Evolutionary conservation across 1,140 invertebrate genomes (phyloP).

Genomic region (Drosophila repleta): DNA sequence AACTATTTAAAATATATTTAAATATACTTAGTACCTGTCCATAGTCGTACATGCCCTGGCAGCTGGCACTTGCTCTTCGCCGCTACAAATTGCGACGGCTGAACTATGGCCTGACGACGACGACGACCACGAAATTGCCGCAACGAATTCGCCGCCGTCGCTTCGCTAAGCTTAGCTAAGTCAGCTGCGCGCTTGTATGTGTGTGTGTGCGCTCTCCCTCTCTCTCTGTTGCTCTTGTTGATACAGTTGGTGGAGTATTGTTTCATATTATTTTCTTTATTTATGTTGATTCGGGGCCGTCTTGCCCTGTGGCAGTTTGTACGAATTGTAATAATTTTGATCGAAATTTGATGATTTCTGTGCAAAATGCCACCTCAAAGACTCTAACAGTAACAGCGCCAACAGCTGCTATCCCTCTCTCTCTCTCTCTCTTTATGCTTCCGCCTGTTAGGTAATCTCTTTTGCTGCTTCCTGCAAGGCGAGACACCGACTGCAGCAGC

Average conservation of each 20-base stretch:
- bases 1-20: background rate
- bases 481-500: background rate
- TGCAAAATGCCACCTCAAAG: slow-evolving; percentile 38
- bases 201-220: slow-evolving; percentile 9
- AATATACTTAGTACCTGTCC: background rate
- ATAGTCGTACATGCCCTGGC: background rate
- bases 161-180: slow-evolving; percentile 1
- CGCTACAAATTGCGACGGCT: slow-evolving; percentile 25
- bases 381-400: slow-evolving; percentile 5
- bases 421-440: slow-evolving; percentile 4
- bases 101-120: slow-evolving; percentile 27
- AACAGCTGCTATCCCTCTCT: slow-evolving; percentile 24
- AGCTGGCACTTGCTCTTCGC: slow-evolving; percentile 2
- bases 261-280: slow-evolving; percentile 1
- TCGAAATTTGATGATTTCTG: slow-evolving; percentile 43
- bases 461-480: slow-evolving; percentile 31
- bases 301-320: slow-evolving; percentile 33
- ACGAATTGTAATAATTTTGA: slow-evolving; percentile 32
- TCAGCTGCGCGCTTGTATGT: background rate
- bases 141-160: slow-evolving; percentile 38
- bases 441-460: slow-evolving; percentile 46
- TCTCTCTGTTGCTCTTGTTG: slow-evolving; percentile 26
- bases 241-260: slow-evolving; percentile 37
- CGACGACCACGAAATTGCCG: slow-evolving; percentile 41
- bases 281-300: slow-evolving; percentile 4